These are phyloP conservation scores for Actenoides hombroni DNA, from an alignment of 2,113 vertebrate species.

Conservation along the genomic window DNA sequence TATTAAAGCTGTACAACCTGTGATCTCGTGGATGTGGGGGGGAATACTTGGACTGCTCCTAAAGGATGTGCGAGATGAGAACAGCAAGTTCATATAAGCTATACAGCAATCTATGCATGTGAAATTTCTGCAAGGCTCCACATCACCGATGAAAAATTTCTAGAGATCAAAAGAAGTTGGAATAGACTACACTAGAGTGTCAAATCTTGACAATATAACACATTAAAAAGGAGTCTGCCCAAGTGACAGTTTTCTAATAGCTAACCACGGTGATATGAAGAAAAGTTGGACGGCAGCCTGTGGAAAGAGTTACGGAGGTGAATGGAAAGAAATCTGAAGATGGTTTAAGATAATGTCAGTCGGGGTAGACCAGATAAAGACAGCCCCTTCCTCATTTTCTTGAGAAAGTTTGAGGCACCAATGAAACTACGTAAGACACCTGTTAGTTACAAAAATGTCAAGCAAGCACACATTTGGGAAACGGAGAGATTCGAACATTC, in stretches of 20 bases:
- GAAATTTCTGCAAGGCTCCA: not conserved
- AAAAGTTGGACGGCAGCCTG: not conserved
- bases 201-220: not conserved
- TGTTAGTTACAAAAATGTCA: slow-evolving; percentile 42
- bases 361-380: not conserved
- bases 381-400: not conserved
- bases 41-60: not conserved
- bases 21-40: not conserved
- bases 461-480: not conserved
- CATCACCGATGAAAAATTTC: not conserved
- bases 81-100: not conserved
- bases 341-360: slow-evolving; percentile 23
- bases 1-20: not conserved
- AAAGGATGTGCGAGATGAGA: not conserved
- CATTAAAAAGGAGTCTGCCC: not conserved
- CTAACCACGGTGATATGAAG: not conserved
- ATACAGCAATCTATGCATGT: not conserved
- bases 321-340: slow-evolving; percentile 12
- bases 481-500: not conserved
- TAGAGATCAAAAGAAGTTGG: not conserved
- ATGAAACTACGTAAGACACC: not conserved
- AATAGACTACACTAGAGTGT: not conserved
- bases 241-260: not conserved
- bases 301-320: not conserved
- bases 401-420: not conserved